A percentile compares a stretch with the other conserved stretches of the same genome.
These are phyloP conservation scores for Catocala nupta DNA, from an alignment of 2,888 invertebrate species.

Conservation along the genomic window DNA sequence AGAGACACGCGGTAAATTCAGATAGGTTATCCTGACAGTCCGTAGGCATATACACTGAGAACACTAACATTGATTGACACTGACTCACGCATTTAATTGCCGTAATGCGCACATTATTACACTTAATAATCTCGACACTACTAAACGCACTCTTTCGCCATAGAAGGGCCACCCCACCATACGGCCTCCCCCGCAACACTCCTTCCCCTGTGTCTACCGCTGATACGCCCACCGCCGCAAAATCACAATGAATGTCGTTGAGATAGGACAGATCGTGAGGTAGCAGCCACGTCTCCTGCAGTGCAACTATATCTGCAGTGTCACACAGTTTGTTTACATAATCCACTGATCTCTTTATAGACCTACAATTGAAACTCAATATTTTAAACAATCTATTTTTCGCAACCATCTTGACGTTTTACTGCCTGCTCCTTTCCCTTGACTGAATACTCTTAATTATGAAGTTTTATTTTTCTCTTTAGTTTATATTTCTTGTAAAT, in stretches of 20 bases:
- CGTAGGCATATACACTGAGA: conserved; percentile 5
- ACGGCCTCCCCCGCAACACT: neutral
- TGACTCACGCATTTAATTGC: neutral
- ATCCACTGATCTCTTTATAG: neutral
- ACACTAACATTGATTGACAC: neutral
- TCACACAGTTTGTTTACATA: neutral
- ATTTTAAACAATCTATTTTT: too few relatives aligned
- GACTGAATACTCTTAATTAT: too few relatives aligned
- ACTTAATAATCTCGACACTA: neutral
- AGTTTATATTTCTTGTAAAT: too few relatives aligned
- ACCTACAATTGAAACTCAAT: conserved; percentile 3
- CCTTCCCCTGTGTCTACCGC: neutral
- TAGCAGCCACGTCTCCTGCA: conserved; percentile 13
- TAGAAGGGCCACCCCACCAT: neutral
- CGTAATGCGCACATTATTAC: neutral
- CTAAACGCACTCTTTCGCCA: neutral
- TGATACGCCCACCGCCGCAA: neutral
- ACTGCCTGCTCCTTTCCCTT: too few relatives aligned
- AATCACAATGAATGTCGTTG: neutral
- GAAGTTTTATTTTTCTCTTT: too few relatives aligned
- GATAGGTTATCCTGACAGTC: neutral
- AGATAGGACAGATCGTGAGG: neutral
- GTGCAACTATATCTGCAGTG: conserved; percentile 4
- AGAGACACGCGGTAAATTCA: neutral
- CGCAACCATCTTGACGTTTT: too few relatives aligned